These are phyloP conservation scores for Guaruba guarouba DNA, from an alignment of 2,113 vertebrate genomes.

Conservation along the genomic window DNA sequence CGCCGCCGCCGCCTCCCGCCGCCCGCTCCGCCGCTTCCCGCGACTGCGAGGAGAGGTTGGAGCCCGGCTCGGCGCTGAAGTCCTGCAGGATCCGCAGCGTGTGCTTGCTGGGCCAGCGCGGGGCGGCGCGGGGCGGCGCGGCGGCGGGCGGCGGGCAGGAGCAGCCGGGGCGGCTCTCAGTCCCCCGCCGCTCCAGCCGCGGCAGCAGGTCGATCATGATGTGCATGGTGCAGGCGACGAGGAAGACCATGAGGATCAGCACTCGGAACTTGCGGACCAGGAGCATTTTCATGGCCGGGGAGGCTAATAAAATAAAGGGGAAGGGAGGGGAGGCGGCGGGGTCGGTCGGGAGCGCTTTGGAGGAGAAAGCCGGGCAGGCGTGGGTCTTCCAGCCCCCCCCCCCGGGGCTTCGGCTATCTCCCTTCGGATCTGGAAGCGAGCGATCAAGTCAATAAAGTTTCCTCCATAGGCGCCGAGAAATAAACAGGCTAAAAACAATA, in stretches of 20 bases:
- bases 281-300: constrained; percentile 85
- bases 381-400: neutral
- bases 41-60: too few relatives aligned
- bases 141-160: constrained; percentile 82
- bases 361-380: constrained; percentile 25
- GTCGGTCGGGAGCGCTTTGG: neutral
- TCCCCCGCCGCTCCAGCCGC: constrained; percentile 82
- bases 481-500: constrained; percentile 18
- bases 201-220: constrained; percentile 92
- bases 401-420: constrained; percentile 6
- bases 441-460: constrained; percentile 61
- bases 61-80: too few relatives aligned
- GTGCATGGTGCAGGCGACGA: constrained; percentile 93
- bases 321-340: neutral
- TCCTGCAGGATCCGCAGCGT: constrained; percentile 68
- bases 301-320: neutral
- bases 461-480: constrained; percentile 45
- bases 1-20: too few relatives aligned
- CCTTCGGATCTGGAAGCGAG: constrained; percentile 8
- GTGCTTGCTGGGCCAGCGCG: constrained; percentile 90
- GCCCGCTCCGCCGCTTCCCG: too few relatives aligned
- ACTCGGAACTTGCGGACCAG: constrained; percentile 91
- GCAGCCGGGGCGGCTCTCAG: constrained; percentile 69
- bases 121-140: constrained; percentile 69
- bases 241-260: constrained; percentile 88